Conservation (phyloP, 2,113 vertebrate species). For the Lagopus muta region DNA sequence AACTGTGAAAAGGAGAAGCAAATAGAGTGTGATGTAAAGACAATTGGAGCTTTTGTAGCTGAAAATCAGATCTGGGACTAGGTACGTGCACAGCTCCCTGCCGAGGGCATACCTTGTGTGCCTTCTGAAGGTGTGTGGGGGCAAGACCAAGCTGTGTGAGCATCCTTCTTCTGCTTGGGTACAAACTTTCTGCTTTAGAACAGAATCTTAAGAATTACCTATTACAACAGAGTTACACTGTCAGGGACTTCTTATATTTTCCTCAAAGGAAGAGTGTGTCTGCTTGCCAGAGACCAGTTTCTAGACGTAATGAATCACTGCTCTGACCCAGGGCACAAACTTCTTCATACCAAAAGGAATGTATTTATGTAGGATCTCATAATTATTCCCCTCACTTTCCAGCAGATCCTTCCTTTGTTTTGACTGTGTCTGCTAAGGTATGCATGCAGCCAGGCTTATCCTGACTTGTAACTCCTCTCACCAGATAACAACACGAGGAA, state of each 20-base stretch:
- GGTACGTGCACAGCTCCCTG: not conserved
- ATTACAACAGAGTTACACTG: not conserved
- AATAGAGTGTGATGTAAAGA: not conserved
- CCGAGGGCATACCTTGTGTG: not conserved
- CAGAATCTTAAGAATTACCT: not conserved
- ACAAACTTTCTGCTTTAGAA: not conserved
- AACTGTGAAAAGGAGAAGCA: not conserved
- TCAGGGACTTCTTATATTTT: not conserved
- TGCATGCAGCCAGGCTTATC: not conserved
- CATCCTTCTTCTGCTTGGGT: not conserved
- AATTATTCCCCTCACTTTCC: not conserved
- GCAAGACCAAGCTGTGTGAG: not conserved
- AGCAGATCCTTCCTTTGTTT: not conserved
- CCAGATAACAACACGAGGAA: not conserved
- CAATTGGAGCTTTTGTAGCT: not conserved
- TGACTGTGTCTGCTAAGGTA: not conserved
- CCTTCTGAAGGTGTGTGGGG: not conserved
- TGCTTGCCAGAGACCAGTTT: not conserved
- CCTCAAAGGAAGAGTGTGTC: not conserved
- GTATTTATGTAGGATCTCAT: constrained; percentile 5
- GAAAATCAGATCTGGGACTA: not conserved
- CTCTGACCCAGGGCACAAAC: not conserved
- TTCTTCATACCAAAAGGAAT: not conserved
- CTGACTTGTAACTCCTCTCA: not conserved
- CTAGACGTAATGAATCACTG: not conserved